phyloP scores from a whole-genome alignment of 2,113 vertebrate genomes.

The Podarcis raffonei region DNA sequence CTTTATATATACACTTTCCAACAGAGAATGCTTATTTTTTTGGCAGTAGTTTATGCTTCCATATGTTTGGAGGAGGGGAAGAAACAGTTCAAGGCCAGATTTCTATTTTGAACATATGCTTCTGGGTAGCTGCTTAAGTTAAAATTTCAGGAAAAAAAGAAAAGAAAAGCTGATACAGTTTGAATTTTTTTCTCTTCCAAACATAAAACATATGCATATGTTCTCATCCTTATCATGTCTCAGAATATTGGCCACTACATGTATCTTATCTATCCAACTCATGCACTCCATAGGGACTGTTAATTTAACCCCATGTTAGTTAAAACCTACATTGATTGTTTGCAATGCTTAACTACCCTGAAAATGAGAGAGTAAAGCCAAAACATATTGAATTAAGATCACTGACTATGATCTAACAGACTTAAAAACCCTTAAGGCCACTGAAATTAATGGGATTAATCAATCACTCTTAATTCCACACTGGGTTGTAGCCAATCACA shows the following conservation, averaged over 20 bases:
- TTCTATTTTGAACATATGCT: constrained; percentile 53
- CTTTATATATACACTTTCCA: constrained; percentile 28
- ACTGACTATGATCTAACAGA: not conserved
- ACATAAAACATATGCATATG: not conserved
- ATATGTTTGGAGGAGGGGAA: constrained; percentile 26
- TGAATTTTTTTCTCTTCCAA: not conserved
- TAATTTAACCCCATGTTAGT: not conserved
- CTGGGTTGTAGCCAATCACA: not conserved
- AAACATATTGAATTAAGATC: not conserved
- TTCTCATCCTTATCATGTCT: not conserved
- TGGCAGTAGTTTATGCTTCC: constrained; percentile 53
- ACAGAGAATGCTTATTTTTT: constrained; percentile 43
- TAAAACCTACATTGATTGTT: too few relatives aligned
- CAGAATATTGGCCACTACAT: not conserved
- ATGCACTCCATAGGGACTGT: not conserved
- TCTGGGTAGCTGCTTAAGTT: not conserved
- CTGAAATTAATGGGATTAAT: not conserved
- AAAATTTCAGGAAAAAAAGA: not conserved
- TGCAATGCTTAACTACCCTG: not conserved
- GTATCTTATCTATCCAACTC: not conserved
- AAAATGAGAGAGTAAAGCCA: not conserved
- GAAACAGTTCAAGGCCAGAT: constrained; percentile 39
- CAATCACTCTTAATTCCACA: not conserved
- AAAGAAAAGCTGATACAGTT: not conserved
- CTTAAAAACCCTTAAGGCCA: not conserved